Percentiles rank a stretch among this genome's conserved stretches.
Evolutionary conservation across 2,113 vertebrate genomes (phyloP).

Genomic region (Nothobranchius kuhntae): DNA sequence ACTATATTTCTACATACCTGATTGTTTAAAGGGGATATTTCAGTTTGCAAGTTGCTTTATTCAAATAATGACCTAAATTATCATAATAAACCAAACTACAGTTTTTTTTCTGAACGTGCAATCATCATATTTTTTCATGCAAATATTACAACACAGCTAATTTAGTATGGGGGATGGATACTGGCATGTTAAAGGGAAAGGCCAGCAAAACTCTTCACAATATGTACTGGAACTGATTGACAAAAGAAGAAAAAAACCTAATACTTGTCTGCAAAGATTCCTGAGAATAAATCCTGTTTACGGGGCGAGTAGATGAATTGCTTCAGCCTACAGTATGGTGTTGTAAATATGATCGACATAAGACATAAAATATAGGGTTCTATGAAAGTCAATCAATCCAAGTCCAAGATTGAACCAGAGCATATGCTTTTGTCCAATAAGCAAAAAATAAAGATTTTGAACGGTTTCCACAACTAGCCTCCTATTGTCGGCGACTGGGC

Average conservation of each 20-base stretch:
- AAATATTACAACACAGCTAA: neutral
- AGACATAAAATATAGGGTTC: neutral
- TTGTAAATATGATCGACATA: no score
- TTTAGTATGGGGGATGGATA: slow-evolving; percentile 22
- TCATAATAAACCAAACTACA: no score
- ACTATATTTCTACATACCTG: no score
- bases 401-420: slow-evolving; percentile 72
- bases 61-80: no score
- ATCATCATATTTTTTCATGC: neutral
- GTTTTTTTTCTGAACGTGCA: no score
- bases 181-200: slow-evolving; percentile 34
- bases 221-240: slow-evolving; percentile 72
- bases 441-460: slow-evolving; percentile 3
- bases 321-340: no score
- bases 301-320: no score
- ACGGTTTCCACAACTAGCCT: neutral
- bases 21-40: no score
- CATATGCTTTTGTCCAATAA: slow-evolving; percentile 23
- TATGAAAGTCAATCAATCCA: slow-evolving; percentile 69
- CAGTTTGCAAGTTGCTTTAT: no score
- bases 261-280: neutral
- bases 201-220: slow-evolving; percentile 63
- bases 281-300: neutral
- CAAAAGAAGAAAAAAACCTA: slow-evolving; percentile 1
- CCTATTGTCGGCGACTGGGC: slow-evolving; percentile 34